A percentile compares a stretch with the other conserved stretches of the same genome.
phyloP scores from a whole-genome alignment of 2,113 vertebrate genomes.

The Chionis minor region DNA sequence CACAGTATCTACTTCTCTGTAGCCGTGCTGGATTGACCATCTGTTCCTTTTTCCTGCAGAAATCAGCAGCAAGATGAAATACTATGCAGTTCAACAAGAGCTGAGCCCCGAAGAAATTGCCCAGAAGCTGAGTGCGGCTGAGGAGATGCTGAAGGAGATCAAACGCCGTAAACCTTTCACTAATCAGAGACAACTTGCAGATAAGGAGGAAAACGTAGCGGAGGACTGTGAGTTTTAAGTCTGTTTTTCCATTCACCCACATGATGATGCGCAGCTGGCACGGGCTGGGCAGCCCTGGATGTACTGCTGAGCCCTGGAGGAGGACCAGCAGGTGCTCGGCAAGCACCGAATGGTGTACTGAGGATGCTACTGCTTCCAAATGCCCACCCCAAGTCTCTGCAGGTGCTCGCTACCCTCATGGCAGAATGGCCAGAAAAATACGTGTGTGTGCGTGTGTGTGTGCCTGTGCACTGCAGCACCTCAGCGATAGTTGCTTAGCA shows the following conservation, averaged over 20 bases:
- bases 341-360: not conserved
- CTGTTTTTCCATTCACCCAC: not conserved
- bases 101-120: constrained; percentile 79
- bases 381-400: not conserved
- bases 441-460: no score
- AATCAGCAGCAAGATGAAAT: constrained; percentile 87
- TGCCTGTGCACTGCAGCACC: not conserved
- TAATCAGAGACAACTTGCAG: constrained; percentile 74
- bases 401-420: not conserved
- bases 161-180: constrained; percentile 77
- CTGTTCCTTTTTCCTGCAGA: constrained; percentile 72
- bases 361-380: not conserved
- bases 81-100: constrained; percentile 84
- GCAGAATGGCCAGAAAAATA: not conserved
- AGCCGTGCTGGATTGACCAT: not conserved
- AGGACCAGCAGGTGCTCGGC: not conserved
- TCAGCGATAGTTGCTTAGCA: not conserved
- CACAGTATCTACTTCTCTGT: not conserved
- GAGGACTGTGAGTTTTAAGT: constrained; percentile 78
- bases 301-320: not conserved
- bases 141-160: constrained; percentile 83
- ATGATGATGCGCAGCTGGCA: not conserved
- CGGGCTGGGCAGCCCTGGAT: not conserved
- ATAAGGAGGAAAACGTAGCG: constrained; percentile 80
- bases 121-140: constrained; percentile 72